These are phyloP conservation scores for Heliconius nattereri DNA, from an alignment of 1,140 invertebrate species.

Conservation along the genomic window DNA sequence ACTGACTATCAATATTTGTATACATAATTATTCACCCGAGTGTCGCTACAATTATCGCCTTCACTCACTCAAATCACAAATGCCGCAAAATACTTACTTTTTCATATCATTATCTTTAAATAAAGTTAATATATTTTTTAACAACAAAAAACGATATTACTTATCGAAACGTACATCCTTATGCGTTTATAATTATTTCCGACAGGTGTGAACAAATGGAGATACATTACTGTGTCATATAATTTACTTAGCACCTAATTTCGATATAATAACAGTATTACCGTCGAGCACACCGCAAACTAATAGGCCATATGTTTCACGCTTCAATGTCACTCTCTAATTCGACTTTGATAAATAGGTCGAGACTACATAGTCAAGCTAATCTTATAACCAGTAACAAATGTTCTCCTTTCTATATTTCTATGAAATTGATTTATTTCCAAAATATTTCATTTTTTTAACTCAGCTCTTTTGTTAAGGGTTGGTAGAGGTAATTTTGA, in stretches of 20 bases:
- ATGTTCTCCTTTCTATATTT: constrained; percentile 9
- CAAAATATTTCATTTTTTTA: too few species aligned
- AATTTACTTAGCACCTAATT: constrained; percentile 76
- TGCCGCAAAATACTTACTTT: too few species aligned
- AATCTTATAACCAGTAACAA: constrained; percentile 40
- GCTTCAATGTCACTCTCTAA: constrained; percentile 70
- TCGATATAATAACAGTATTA: constrained; percentile 63
- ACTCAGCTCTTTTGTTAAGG: too few species aligned
- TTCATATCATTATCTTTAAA: neutral
- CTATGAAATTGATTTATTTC: neutral
- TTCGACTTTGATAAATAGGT: constrained; percentile 73
- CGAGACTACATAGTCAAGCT: constrained; percentile 42
- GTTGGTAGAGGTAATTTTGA: too few species aligned
- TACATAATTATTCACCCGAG: too few species aligned
- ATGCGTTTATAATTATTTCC: constrained; percentile 19
- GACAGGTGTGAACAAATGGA: constrained; percentile 31
- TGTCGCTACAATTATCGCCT: too few species aligned
- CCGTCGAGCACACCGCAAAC: constrained; percentile 48
- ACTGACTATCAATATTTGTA: too few species aligned
- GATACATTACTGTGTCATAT: constrained; percentile 44
- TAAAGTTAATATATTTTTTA: neutral
- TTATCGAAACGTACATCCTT: neutral
- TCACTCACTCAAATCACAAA: too few species aligned
- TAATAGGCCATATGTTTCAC: constrained; percentile 72
- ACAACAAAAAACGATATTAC: constrained; percentile 1